These are phyloP conservation scores for Theropithecus gelada DNA, from an alignment of 2,113 vertebrate genomes.

Conservation along the genomic window DNA sequence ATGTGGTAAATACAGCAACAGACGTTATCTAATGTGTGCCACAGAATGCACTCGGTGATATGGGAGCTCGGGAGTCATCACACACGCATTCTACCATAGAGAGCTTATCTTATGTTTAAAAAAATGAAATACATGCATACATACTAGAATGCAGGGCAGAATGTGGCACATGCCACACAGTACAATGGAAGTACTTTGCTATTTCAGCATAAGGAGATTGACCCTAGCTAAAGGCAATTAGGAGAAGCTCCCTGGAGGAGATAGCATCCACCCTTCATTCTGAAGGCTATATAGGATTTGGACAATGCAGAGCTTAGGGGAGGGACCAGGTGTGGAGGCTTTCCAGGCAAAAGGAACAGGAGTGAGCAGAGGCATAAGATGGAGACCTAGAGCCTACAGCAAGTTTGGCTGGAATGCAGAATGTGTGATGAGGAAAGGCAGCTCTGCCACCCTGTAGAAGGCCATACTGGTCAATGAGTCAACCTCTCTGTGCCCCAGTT, in stretches of 20 bases:
- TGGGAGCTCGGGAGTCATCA: neutral
- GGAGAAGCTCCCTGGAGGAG: neutral
- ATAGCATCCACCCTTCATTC: neutral
- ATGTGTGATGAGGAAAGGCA: neutral
- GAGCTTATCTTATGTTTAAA: neutral
- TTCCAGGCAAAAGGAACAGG: neutral
- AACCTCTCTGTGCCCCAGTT: neutral
- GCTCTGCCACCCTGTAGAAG: neutral
- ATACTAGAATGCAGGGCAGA: neutral
- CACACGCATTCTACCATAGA: neutral
- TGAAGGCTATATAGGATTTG: neutral
- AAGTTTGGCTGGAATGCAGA: neutral
- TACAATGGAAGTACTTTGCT: neutral
- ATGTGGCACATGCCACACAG: neutral
- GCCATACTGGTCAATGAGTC: neutral
- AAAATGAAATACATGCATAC: neutral
- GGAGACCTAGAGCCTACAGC: neutral
- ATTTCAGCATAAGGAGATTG: neutral
- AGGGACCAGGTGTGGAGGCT: neutral
- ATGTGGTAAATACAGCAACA: neutral
- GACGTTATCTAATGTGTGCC: neutral
- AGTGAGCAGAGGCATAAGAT: neutral
- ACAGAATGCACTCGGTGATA: neutral
- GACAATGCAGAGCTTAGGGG: neutral
- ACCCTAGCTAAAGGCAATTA: neutral